These are phyloP conservation scores for Arbacia lixula DNA, from an alignment of 53 echinoderm and acorn worm species.

Conservation along the genomic window DNA sequence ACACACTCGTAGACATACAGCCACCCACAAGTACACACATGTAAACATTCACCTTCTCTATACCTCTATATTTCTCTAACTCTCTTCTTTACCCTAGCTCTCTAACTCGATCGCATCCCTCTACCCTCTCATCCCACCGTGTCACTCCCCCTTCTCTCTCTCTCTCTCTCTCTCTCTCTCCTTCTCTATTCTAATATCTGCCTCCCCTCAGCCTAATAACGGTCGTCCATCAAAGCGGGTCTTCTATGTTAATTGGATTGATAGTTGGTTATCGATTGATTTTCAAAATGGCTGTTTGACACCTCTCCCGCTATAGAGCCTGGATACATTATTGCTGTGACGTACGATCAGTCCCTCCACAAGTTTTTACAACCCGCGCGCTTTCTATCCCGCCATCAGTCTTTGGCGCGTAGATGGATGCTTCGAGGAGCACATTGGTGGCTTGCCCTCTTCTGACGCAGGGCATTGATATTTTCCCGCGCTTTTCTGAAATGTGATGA, in stretches of 20 bases:
- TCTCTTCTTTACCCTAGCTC: too few species aligned
- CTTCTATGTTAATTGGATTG: conserved; percentile 58
- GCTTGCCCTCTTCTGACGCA: not conserved
- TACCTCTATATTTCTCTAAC: too few species aligned
- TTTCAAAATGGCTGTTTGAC: conserved; percentile 59
- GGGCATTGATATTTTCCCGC: conserved; percentile 4
- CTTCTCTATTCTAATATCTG: not conserved
- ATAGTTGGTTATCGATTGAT: conserved; percentile 47
- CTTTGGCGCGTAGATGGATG: too few species aligned
- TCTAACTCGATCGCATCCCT: too few species aligned
- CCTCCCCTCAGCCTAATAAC: conserved; percentile 36
- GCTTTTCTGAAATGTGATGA: conserved; percentile 35
- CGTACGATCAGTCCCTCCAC: conserved; percentile 8
- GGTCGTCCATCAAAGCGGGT: conserved; percentile 61
- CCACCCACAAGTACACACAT: not conserved
- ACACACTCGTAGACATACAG: too few species aligned
- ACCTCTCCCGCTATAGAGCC: conserved; percentile 40
- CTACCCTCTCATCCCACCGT: not conserved
- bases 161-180: not conserved
- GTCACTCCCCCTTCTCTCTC: not conserved
- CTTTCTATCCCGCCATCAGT: not conserved
- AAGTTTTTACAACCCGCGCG: conserved; percentile 20
- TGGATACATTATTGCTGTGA: conserved; percentile 56
- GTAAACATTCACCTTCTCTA: not conserved
- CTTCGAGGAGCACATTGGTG: not conserved